Base-by-base conservation (phyloP, 1,140 invertebrate species). In the Paraescarpia echinospica region DNA sequence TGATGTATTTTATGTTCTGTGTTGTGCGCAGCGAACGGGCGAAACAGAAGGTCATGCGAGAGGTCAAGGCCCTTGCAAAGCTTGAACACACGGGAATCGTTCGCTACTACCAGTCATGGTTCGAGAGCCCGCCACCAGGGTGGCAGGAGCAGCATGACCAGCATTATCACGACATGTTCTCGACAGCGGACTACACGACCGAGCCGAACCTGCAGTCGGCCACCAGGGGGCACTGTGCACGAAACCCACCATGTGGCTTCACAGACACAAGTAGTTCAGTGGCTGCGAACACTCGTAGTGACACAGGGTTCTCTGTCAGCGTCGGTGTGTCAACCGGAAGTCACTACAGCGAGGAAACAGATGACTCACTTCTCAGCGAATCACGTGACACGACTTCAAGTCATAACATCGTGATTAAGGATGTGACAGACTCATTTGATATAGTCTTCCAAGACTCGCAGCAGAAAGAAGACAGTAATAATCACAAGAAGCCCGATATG, bases 31-130 rank as follows among this genome's bases (percentile, higher is more conserved):
- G 98, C 94, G 96, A 97, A 94, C 97, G 97, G 92, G 97, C 98
- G 9, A 97, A 98, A 93, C 98, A 99, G 89, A 97, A 98, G 59
- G 98, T 99, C 0, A 97, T 99, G 96, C 97, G 99, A 59, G 99
- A 99, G 96, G 99, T 99, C 0, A 98, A 98, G 94, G 98, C 98
- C 0, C 96, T 99, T 27, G 99, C 99, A 8, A 98, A 98, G 95
- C 96, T 99, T 91, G 99, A 99, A 93, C 99, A 99, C 96, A 97
- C 97, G 77, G 98, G 99, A 95, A 99, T 99, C 94, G 99, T 99
- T 22, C 96, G 99, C 27, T 99, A 99, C 95, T 99, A 98, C 95
- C 98, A 98, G 96, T 97, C 98, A 0, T 99, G 99, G 99, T 95
- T 98, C 0, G 99, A 99, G 96, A 97, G 97, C 91, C 98, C 99